Evolutionary conservation across 2,797 vertebrate genomes (phyloP).

Genomic region (Urophycis tenuis): DNA sequence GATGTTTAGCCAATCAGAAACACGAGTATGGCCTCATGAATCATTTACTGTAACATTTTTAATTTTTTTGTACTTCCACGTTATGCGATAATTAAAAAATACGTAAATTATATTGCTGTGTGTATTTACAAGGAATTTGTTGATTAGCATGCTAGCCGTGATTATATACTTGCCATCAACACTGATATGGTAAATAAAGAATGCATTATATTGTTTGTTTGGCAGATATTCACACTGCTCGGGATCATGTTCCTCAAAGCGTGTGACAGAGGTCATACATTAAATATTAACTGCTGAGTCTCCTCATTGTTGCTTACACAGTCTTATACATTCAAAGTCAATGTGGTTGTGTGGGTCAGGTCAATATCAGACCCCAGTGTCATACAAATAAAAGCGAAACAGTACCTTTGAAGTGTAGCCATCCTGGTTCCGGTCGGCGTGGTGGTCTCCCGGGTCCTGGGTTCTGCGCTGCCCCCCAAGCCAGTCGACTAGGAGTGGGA

Average conservation of each 20-base stretch:
- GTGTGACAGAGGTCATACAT: neutral
- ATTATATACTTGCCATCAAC: neutral
- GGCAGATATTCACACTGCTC: too few species aligned
- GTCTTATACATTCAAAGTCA: neutral
- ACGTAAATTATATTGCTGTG: neutral
- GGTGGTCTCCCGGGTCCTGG: slow-evolving; percentile 28
- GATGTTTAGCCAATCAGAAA: neutral
- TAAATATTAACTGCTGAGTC: neutral
- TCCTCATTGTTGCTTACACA: neutral
- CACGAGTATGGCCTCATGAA: too few species aligned
- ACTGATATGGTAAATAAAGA: neutral
- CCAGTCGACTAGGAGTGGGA: slow-evolving; percentile 84
- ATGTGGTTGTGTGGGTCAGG: too few species aligned
- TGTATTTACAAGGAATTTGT: neutral
- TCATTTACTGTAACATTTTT: neutral
- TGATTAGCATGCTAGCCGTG: neutral
- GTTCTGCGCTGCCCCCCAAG: slow-evolving; percentile 64
- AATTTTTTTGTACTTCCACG: neutral
- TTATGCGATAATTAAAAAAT: neutral
- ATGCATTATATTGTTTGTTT: neutral
- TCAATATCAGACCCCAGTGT: neutral
- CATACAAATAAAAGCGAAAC: neutral
- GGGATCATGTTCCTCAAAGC: too few species aligned
- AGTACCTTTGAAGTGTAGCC: slow-evolving; percentile 25
- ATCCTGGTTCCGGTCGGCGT: neutral